Conservation (phyloP, 2,113 vertebrate species). For the Probosciger aterrimus region DNA sequence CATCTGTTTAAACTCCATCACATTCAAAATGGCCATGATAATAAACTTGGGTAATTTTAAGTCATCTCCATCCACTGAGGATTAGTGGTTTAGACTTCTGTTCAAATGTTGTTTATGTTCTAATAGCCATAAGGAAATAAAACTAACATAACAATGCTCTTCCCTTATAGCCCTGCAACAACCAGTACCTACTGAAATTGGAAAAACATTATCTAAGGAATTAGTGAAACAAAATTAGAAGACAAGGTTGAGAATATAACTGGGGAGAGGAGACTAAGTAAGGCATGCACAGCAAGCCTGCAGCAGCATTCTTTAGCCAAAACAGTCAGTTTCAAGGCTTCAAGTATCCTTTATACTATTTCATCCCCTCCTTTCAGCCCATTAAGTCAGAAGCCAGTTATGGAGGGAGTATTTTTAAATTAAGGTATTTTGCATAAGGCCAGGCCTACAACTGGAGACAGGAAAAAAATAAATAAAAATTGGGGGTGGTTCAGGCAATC, state of each 20-base stretch:
- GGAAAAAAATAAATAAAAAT: neutral
- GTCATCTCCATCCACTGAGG: neutral
- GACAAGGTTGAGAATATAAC: neutral
- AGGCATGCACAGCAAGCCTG: neutral
- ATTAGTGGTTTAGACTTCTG: neutral
- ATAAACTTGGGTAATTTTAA: neutral
- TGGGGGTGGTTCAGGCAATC: neutral
- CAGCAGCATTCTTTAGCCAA: neutral
- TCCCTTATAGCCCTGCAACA: neutral
- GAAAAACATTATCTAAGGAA: neutral
- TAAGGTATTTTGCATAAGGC: neutral
- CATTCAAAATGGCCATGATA: neutral
- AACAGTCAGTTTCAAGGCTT: neutral
- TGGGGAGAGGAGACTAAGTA: neutral
- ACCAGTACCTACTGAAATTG: neutral
- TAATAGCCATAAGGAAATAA: neutral
- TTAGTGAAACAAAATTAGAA: neutral
- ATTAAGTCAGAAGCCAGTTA: neutral
- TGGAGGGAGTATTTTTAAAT: neutral
- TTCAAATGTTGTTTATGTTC: neutral
- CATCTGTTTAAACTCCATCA: neutral
- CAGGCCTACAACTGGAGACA: neutral
- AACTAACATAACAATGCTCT: neutral
- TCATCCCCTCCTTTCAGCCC: neutral
- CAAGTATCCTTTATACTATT: neutral